Evolutionary conservation across 2,113 vertebrate species (phyloP).

Genomic region (Catharus minimus): DNA sequence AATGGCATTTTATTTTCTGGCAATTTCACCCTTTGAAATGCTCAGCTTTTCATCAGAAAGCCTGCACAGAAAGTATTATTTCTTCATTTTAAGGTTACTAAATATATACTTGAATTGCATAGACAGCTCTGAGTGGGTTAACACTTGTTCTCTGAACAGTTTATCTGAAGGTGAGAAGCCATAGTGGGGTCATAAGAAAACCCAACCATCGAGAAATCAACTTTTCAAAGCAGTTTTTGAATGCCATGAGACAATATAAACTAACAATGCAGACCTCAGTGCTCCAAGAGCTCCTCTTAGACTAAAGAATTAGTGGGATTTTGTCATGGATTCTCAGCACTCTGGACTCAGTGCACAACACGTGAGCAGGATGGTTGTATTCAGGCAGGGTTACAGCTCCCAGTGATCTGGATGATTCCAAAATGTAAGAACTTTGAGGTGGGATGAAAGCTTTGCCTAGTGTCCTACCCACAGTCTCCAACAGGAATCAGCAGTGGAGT

Average conservation of each 20-base stretch:
- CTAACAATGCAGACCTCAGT: rapidly evolving
- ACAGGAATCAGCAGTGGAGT: background rate
- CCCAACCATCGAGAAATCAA: background rate
- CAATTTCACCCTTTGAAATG: background rate
- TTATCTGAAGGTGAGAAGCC: background rate
- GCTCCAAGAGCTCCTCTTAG: background rate
- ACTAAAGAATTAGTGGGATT: background rate
- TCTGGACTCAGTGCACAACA: background rate
- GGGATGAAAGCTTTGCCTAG: background rate
- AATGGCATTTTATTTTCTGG: background rate
- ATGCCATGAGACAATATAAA: background rate
- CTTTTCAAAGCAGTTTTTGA: slow-evolving; percentile 6
- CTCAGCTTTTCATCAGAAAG: background rate
- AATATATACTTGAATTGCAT: background rate
- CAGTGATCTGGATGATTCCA: no score
- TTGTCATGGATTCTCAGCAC: background rate
- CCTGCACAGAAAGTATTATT: background rate
- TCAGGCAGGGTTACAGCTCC: background rate
- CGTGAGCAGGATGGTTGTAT: background rate
- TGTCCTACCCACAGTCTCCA: background rate
- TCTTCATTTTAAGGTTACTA: background rate
- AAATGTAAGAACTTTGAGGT: background rate
- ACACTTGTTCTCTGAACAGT: background rate
- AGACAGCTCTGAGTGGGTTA: background rate
- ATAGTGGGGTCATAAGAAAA: background rate